Evolutionary conservation across 1,140 invertebrate genomes (phyloP).

Genomic region (Diorhabda elongata): DNA sequence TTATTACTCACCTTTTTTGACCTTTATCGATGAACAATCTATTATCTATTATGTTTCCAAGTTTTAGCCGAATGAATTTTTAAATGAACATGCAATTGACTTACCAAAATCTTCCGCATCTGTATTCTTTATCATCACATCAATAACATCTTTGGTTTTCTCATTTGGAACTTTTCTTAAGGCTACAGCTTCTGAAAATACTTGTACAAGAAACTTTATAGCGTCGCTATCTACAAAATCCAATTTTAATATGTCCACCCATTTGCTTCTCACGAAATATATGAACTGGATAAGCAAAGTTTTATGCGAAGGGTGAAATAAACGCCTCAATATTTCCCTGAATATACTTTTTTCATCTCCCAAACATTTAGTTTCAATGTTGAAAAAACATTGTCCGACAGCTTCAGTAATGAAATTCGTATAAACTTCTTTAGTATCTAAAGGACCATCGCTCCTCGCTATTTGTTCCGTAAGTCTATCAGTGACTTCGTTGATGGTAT

Average conservation of each 20-base stretch:
- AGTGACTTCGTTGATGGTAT: conserved; percentile 37
- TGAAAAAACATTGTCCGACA: conserved; percentile 49
- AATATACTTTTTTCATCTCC: conserved; percentile 47
- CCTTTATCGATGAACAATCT: too few relatives aligned
- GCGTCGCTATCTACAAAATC: neutral
- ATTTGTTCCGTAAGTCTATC: conserved; percentile 28
- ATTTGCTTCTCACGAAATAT: conserved; percentile 8
- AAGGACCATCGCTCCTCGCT: neutral
- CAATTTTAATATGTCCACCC: conserved; percentile 1
- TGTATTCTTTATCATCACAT: too few relatives aligned
- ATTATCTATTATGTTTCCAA: too few relatives aligned
- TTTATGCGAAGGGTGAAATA: conserved; percentile 24
- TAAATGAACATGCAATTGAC: too few relatives aligned
- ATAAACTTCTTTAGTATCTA: conserved; percentile 40
- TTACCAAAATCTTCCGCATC: too few relatives aligned
- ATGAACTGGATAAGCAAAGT: neutral
- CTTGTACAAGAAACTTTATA: too few relatives aligned
- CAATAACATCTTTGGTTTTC: too few relatives aligned
- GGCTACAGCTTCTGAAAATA: too few relatives aligned
- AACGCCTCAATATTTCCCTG: conserved; percentile 23
- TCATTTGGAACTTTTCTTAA: too few relatives aligned
- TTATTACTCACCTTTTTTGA: too few relatives aligned
- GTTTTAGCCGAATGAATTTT: too few relatives aligned
- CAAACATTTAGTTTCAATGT: conserved; percentile 46
- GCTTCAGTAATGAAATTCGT: conserved; percentile 52